Evolutionary conservation across 2,797 vertebrate genomes (phyloP).

Genomic region (Perodicticus potto): DNA sequence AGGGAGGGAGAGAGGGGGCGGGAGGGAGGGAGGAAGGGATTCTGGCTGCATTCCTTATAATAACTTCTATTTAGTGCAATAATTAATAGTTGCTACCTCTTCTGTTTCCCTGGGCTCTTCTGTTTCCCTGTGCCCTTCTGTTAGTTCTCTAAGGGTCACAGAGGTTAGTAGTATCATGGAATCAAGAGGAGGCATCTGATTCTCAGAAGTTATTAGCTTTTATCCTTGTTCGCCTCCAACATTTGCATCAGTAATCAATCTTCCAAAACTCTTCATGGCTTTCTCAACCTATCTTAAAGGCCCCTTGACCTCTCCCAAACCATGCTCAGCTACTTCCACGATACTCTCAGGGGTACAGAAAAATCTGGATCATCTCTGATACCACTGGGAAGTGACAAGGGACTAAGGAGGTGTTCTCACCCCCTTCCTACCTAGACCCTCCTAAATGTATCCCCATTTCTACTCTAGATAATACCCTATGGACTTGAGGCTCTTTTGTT

Average conservation of each 20-base stretch:
- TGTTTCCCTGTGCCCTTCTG: constrained; percentile 33
- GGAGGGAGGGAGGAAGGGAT: neutral
- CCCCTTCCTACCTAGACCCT: constrained; percentile 2
- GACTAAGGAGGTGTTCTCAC: neutral
- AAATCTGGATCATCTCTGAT: neutral
- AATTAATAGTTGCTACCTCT: constrained; percentile 47
- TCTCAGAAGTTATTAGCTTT: constrained; percentile 27
- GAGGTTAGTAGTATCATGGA: neutral
- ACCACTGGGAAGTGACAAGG: constrained; percentile 11
- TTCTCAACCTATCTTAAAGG: constrained; percentile 47
- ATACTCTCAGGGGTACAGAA: neutral
- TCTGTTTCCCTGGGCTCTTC: constrained; percentile 37
- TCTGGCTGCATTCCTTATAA: constrained; percentile 31
- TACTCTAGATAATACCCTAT: constrained; percentile 33
- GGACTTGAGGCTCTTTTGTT: neutral
- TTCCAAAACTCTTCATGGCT: constrained; percentile 16
- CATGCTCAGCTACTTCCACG: neutral
- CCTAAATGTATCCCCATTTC: constrained; percentile 3
- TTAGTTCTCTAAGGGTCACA: constrained; percentile 32
- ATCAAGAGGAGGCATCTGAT: constrained; percentile 4
- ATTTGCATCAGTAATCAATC: constrained; percentile 25
- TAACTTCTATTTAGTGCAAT: constrained; percentile 51
- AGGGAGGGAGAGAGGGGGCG: neutral
- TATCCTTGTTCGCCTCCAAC: neutral
- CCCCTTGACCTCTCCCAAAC: neutral